phyloP scores from a whole-genome alignment of 2,797 vertebrate species.

The Oreortyx pictus region DNA sequence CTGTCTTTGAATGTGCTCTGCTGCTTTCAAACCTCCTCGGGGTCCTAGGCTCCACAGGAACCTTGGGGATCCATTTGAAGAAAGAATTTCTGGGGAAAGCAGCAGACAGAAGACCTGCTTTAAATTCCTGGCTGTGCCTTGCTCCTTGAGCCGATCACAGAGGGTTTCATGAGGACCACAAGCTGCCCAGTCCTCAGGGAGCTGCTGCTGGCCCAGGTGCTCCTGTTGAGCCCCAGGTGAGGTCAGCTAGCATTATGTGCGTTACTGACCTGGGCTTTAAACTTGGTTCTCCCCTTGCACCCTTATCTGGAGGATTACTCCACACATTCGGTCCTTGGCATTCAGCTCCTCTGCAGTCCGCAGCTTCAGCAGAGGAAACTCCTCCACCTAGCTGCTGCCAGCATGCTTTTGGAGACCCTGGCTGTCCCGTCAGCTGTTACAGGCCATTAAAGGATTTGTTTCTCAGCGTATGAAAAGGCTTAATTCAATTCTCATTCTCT shows the following conservation, averaged over 20 bases:
- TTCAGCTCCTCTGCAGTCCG: conserved; percentile 13
- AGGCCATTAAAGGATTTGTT: conserved; percentile 72
- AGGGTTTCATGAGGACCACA: fast-evolving
- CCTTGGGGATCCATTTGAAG: neutral
- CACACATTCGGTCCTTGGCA: neutral
- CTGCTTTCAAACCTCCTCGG: neutral
- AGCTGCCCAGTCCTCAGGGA: neutral
- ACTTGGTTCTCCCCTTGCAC: neutral
- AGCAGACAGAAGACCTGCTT: neutral
- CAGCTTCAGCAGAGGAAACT: neutral
- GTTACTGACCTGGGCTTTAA: neutral
- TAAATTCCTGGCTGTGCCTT: neutral
- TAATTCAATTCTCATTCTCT: conserved; percentile 66
- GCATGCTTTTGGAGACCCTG: conserved; percentile 42
- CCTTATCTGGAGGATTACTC: neutral
- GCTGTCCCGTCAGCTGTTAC: conserved; percentile 49
- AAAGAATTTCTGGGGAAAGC: neutral
- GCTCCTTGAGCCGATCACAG: neutral
- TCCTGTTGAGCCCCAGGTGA: neutral
- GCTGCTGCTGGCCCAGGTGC: neutral
- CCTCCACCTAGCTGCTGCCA: conserved; percentile 33
- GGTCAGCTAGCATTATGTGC: neutral
- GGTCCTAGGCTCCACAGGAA: neutral
- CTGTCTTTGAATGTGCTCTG: neutral
- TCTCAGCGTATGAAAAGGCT: conserved; percentile 48